phyloP scores from a whole-genome alignment of 2,888 invertebrate species.

The Melipona bicolor region DNA sequence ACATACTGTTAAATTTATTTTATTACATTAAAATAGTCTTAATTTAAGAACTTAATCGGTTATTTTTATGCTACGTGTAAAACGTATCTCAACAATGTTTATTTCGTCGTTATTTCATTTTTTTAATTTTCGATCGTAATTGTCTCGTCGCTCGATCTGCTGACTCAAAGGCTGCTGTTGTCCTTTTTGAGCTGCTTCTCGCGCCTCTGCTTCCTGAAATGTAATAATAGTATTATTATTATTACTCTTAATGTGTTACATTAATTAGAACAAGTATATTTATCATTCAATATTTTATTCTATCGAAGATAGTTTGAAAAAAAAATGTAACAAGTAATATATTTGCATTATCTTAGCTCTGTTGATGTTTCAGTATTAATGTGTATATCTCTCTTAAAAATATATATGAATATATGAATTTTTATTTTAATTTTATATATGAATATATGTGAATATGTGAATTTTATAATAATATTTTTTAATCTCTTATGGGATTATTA shows the following conservation, averaged over 20 bases:
- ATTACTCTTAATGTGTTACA: not conserved
- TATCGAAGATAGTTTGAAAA: not conserved
- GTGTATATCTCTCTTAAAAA: not conserved
- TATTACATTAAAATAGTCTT: slow-evolving; percentile 27
- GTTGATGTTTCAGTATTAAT: not conserved
- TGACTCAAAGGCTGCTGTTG: slow-evolving; percentile 73
- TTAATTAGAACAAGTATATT: not conserved
- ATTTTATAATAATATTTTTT: no score
- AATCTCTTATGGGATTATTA: no score
- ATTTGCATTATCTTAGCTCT: not conserved
- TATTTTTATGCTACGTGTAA: slow-evolving; percentile 46
- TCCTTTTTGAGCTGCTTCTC: slow-evolving; percentile 84
- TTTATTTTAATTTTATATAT: no score
- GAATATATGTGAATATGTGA: no score
- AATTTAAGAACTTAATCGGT: slow-evolving; percentile 64
- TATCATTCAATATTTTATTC: not conserved
- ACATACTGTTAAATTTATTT: slow-evolving; percentile 1
- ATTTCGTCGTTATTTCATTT: slow-evolving; percentile 36
- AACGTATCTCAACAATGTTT: slow-evolving; percentile 34
- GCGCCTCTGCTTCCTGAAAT: slow-evolving; percentile 86
- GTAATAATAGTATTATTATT: not conserved
- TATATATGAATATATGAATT: no score
- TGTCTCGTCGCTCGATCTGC: slow-evolving; percentile 80
- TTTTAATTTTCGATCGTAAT: slow-evolving; percentile 75
- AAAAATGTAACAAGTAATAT: not conserved